These are phyloP conservation scores for Bembecia ichneumoniformis DNA, from an alignment of 2,888 invertebrate genomes.

Conservation along the genomic window DNA sequence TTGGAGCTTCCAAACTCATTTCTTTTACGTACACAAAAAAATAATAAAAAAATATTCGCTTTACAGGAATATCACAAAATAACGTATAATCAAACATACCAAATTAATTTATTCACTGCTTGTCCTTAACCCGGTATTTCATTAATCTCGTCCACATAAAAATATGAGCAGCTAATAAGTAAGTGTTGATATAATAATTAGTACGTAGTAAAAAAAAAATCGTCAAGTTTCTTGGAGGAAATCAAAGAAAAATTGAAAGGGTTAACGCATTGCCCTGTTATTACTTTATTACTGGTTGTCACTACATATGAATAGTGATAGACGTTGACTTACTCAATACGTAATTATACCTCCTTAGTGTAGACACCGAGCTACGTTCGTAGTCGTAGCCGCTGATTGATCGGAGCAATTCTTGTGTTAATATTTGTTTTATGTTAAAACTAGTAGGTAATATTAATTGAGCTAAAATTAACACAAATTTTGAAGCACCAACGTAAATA, in stretches of 20 bases:
- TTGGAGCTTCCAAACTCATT: too few species aligned
- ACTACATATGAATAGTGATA: slow-evolving; percentile 30
- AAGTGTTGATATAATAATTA: slow-evolving; percentile 30
- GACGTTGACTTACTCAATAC: slow-evolving; percentile 36
- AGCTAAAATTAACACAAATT: too few species aligned
- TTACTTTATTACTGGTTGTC: slow-evolving; percentile 56
- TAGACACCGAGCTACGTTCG: neutral
- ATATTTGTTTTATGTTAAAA: neutral
- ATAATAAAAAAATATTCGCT: too few species aligned
- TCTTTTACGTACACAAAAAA: too few species aligned
- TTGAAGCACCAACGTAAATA: too few species aligned
- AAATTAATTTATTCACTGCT: neutral
- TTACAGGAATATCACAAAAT: too few species aligned
- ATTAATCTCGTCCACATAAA: slow-evolving; percentile 8
- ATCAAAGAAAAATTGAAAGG: slow-evolving; percentile 64
- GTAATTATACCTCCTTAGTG: neutral
- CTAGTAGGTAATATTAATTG: too few species aligned
- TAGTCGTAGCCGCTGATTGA: neutral
- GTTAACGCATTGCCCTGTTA: slow-evolving; percentile 44
- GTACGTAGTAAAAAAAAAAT: slow-evolving; percentile 45
- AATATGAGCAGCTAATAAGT: slow-evolving; percentile 18
- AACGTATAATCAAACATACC: slow-evolving; percentile 11
- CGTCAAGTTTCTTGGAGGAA: slow-evolving; percentile 32
- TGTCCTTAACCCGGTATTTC: slow-evolving; percentile 3
- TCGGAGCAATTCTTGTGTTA: neutral